Evolutionary conservation across 2,797 vertebrate species (phyloP), one percentile per base, ranked within the genome.

Genomic region (Hyperoplus lanceolatus): DNA sequence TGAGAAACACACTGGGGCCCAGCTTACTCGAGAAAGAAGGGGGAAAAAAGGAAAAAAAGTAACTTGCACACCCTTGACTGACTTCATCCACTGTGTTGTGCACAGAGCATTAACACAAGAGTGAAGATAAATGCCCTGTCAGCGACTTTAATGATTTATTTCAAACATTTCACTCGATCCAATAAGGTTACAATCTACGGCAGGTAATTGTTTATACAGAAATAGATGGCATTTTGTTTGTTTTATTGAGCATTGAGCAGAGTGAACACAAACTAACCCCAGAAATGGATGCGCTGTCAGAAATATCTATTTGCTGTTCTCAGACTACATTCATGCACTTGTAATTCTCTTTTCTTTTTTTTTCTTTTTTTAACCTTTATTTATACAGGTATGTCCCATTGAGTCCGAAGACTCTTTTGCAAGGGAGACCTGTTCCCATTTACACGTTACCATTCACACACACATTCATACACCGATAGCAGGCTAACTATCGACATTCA

Each of bases 91-190:
- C 80, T 81, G 87, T 77, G 87, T 89, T 88, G 91, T 94, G 90
- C 93, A 87, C 79, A 76, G 86, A 88, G 90, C 93, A 93, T 94
- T 93, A 92, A 93, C 86, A 88, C 90, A 88, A 76, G 89, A 90
- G 91, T 84, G 91, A 94, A 95, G 94, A 95, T 95, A 94, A 95
- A 96, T 95, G 93, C 91, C 90, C 91, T 94, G 93, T 94, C 95
- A 94, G 91, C 89, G 82, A 82, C 89, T 93, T 92, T 92, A 94
- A 94, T 94, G 94, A 95, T 95, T 95, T 93, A 94, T 94, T 93
- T 94, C 92, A 93, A 93, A 94, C 94, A 93, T 93, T 93, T 90
- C 92, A 89, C 92, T 92, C 81, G 72, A 90, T 93, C 89, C 91
- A 93, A 91, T 93, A 87, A 93, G 93, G 92, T 91, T 91, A 92